Evolutionary conservation across 2,797 vertebrate species (phyloP).

Genomic region (Bucorvus abyssinicus): DNA sequence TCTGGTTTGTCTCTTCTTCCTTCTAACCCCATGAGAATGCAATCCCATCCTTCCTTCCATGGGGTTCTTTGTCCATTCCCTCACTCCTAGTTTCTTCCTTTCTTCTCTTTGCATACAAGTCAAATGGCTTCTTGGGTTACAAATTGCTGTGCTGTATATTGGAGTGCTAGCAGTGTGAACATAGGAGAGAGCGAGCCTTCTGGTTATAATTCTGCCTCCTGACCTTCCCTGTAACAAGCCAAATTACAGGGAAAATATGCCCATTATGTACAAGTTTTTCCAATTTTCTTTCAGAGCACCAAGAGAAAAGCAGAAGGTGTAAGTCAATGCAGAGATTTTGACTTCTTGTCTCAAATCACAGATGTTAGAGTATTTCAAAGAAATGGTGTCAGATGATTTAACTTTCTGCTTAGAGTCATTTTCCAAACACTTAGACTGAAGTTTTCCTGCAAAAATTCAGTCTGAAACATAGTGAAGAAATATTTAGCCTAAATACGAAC

Average conservation of each 20-base stretch:
- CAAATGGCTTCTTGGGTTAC: neutral
- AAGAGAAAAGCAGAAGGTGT: neutral
- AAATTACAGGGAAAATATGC: neutral
- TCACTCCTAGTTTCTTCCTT: neutral
- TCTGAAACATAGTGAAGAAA: neutral
- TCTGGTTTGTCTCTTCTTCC: neutral
- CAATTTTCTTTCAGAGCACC: neutral
- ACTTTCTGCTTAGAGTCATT: neutral
- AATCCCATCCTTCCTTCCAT: neutral
- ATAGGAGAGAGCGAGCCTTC: neutral
- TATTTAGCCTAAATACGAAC: neutral
- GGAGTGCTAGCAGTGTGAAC: neutral
- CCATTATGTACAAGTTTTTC: neutral
- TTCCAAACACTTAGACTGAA: neutral
- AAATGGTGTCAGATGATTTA: neutral
- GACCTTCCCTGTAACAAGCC: neutral
- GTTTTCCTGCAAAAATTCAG: neutral
- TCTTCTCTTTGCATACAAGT: neutral
- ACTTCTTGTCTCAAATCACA: neutral
- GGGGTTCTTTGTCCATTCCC: neutral
- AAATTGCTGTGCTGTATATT: neutral
- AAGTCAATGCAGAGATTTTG: neutral
- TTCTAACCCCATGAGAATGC: neutral
- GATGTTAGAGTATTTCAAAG: neutral
- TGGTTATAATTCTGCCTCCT: neutral